A percentile compares a stretch with the other conserved stretches of the same genome.
Conservation (phyloP, 2,113 vertebrate genomes). For the Dipodomys ordii region DNA sequence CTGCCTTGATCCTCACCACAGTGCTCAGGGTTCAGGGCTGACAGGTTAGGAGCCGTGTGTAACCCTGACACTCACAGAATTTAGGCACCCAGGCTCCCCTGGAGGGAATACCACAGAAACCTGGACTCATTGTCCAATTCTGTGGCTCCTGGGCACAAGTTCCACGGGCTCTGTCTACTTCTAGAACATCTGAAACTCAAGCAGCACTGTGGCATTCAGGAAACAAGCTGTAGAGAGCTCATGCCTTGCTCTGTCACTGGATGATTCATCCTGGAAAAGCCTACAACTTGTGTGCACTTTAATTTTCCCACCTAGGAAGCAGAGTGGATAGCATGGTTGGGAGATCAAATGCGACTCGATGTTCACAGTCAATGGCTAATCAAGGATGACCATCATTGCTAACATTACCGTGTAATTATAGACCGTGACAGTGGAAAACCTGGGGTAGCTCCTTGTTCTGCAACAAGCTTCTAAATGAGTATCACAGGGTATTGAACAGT, state of each 20-base stretch:
- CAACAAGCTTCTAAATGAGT: background rate
- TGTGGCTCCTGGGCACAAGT: background rate
- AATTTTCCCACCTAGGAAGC: background rate
- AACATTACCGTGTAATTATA: background rate
- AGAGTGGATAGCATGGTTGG: background rate
- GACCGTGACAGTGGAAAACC: background rate
- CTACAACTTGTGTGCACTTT: background rate
- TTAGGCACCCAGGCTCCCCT: background rate
- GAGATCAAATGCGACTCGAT: background rate
- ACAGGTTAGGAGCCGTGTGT: background rate
- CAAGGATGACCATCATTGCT: background rate
- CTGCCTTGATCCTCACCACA: constrained; percentile 46
- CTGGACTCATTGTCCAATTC: background rate
- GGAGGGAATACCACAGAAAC: too few species aligned
- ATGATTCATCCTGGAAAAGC: background rate
- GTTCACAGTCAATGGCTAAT: background rate
- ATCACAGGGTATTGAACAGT: background rate
- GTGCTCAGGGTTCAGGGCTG: background rate
- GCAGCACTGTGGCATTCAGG: background rate
- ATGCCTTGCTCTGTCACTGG: background rate
- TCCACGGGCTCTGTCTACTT: background rate
- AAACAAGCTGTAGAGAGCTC: background rate
- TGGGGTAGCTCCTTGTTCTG: background rate
- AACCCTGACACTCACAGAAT: background rate
- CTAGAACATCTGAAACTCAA: background rate